These are phyloP conservation scores for Buteo buteo DNA, from an alignment of 2,113 vertebrate species.

Conservation along the genomic window DNA sequence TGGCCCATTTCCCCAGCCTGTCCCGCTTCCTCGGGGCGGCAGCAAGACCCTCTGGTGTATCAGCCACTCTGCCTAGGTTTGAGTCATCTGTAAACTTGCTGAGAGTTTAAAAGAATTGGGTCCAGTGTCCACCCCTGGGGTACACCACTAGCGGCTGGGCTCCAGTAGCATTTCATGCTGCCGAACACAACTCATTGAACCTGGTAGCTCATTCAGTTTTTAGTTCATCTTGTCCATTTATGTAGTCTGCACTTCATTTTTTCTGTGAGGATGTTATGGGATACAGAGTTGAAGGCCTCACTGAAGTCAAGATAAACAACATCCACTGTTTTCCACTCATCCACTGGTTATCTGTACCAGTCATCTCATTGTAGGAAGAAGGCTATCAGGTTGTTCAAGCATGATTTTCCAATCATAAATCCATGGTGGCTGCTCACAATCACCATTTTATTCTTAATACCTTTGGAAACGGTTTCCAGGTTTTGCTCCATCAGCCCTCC, in stretches of 20 bases:
- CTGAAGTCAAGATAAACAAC: neutral
- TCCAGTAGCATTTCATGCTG: neutral
- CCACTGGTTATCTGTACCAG: neutral
- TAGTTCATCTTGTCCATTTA: neutral
- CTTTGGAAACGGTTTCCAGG: neutral
- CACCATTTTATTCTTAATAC: neutral
- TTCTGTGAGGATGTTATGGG: neutral
- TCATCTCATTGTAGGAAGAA: neutral
- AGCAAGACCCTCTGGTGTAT: neutral
- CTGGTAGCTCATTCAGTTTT: neutral
- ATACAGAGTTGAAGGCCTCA: neutral
- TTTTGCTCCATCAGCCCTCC: neutral
- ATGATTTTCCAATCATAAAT: neutral
- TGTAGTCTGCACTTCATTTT: neutral
- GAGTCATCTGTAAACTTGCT: neutral
- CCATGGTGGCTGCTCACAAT: neutral
- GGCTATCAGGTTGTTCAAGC: neutral
- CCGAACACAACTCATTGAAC: neutral
- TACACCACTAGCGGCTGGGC: neutral
- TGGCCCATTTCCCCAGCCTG: too few relatives aligned
- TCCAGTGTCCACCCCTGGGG: too few relatives aligned
- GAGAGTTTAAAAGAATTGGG: neutral
- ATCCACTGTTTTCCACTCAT: neutral
- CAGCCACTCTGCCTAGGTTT: accelerated
- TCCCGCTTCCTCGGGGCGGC: neutral